Percentiles rank a stretch among this genome's conserved stretches.
Conservation (phyloP, 2,888 invertebrate genomes). For the Unio pictorum region DNA sequence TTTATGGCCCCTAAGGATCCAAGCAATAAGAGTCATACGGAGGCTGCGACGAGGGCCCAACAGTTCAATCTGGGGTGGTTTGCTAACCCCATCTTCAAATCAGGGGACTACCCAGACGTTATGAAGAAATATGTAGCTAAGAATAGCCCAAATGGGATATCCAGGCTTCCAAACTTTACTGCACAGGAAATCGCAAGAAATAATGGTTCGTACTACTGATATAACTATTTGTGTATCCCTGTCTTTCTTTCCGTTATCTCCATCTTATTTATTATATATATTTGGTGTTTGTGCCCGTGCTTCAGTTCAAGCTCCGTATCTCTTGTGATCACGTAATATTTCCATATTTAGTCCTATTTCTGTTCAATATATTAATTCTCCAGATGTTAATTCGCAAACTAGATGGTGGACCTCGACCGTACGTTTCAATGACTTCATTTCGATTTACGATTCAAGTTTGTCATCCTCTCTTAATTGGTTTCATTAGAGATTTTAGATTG, state of each 20-base stretch:
- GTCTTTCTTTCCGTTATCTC: not conserved
- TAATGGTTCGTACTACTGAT: conserved; percentile 30
- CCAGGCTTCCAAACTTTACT: conserved; percentile 54
- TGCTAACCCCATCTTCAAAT: conserved; percentile 52
- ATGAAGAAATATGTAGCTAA: conserved; percentile 30
- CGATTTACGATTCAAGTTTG: no score
- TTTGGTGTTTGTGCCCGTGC: no score
- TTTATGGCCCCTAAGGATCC: conserved; percentile 21
- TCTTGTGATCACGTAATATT: no score
- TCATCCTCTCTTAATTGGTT: no score
- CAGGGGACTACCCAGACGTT: conserved; percentile 72
- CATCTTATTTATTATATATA: no score
- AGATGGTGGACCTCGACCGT: no score
- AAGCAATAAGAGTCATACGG: conserved; percentile 11
- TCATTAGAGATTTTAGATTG: no score
- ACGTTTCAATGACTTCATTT: no score
- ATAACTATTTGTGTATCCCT: not conserved
- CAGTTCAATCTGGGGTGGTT: conserved; percentile 51
- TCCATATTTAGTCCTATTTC: no score
- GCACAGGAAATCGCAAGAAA: conserved; percentile 39
- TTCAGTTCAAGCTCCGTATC: no score
- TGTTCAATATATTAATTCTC: no score
- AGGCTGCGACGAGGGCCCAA: conserved; percentile 17
- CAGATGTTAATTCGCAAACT: no score
- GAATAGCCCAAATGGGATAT: conserved; percentile 19